Base-by-base conservation (phyloP, 2,797 vertebrate genomes). In the Sebastes itinus region DNA sequence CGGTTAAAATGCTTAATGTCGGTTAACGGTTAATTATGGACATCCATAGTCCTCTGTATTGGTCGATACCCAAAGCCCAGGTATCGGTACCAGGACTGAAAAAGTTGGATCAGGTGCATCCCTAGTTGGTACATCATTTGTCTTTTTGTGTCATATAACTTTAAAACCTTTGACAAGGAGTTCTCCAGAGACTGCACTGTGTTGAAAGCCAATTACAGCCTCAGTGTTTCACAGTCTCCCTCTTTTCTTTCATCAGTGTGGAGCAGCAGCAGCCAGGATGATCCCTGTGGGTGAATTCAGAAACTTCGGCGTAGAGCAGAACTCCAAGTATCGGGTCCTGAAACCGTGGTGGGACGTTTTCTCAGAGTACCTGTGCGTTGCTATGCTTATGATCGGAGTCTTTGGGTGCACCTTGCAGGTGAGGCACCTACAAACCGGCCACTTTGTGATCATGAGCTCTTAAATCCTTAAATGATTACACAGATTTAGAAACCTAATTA, bases 281-380 rank as follows among this genome's bases (percentile, higher is more conserved):
- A 98, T 98, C 92, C 97, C 97, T 0, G 95, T 98, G 82, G 96
- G 96, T 0, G 97, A 98, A 91, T 96, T 98, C 88, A 96, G 96
- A 88, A 96, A 96, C 88, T 94, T 98, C 23, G 91, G 92, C 65
- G 78, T 94, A 0, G 97, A 97, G 68, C 96, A 95, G 80, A 97
- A 96, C 91, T 89, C 96, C 0, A 95, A 96, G 66, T 96, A 96
- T 80, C 96, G 97, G 78, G 95, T 98, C 65, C 95, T 98, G 71
- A 98, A 98, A 67, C 97, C 97, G 2, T 98, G 97, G 97, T 98
- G 97, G 97, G 97, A 98, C 7, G 97, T 98, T 42, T 95, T 98
- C 90, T 96, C 97, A 0, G 97, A 98, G 88, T 98, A 98, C 85
- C 90, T 98, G 78, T 97, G 97, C 1, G 70, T 97, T 12, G 96